Evolutionary conservation across 2,113 vertebrate genomes (phyloP).

Genomic region (Caracal caracal): DNA sequence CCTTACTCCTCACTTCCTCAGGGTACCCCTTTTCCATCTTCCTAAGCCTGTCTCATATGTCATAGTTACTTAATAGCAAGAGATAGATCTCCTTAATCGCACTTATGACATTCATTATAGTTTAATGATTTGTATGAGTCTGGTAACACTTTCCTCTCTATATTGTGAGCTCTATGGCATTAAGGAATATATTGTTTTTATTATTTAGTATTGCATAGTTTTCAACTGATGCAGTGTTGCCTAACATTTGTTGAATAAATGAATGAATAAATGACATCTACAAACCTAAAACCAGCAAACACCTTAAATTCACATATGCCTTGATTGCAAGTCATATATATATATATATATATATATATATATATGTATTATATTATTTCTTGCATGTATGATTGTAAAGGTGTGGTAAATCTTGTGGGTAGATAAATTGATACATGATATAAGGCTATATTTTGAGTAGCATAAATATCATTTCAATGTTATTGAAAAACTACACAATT

Average conservation of each 20-base stretch:
- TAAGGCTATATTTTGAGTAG: background rate
- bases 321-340: background rate
- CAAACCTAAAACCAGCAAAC: background rate
- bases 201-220: background rate
- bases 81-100: background rate
- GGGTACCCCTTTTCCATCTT: background rate
- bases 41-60: background rate
- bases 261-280: background rate
- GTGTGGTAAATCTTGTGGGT: background rate
- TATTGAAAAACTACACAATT: background rate
- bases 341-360: background rate
- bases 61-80: background rate
- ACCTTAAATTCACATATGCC: background rate
- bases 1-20: background rate
- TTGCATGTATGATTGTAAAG: background rate
- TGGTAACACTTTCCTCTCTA: background rate
- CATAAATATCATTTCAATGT: background rate
- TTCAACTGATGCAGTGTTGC: background rate
- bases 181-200: background rate
- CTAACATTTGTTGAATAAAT: background rate
- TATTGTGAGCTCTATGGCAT: background rate
- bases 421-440: background rate
- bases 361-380: background rate
- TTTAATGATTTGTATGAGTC: background rate
- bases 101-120: background rate